Percentiles rank a stretch among this genome's conserved stretches.
phyloP scores from a whole-genome alignment of 2,113 vertebrate genomes.

The Centropus unirufus region DNA sequence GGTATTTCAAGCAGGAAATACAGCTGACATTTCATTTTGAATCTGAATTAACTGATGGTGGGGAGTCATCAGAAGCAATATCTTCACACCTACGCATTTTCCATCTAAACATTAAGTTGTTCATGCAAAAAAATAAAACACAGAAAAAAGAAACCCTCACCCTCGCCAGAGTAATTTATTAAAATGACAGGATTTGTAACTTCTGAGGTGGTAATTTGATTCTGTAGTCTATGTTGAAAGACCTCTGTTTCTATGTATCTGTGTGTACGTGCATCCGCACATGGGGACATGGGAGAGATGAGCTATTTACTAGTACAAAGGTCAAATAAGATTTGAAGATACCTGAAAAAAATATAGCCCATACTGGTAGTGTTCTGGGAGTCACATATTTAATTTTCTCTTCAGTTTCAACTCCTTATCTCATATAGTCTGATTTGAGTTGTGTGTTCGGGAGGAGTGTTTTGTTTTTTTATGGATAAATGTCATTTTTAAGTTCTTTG shows the following conservation, averaged over 20 bases:
- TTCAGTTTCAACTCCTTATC: not conserved
- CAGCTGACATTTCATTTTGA: not conserved
- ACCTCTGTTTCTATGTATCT: not conserved
- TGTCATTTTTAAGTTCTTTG: not conserved
- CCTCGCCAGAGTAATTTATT: not conserved
- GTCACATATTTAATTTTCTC: not conserved
- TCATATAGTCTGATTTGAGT: not conserved
- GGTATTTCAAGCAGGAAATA: not conserved
- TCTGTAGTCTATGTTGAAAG: not conserved
- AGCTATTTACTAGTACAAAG: not conserved
- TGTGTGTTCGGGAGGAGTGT: accelerated
- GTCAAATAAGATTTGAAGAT: not conserved
- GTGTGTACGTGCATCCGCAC: accelerated
- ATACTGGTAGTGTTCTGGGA: not conserved
- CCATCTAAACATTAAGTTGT: not conserved
- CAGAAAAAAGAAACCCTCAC: not conserved
- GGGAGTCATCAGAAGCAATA: not conserved
- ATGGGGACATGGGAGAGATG: accelerated
- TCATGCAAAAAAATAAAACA: not conserved
- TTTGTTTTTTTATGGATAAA: not conserved
- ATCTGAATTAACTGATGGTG: not conserved
- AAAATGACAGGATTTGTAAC: not conserved
- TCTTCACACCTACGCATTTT: not conserved
- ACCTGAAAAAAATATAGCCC: not conserved
- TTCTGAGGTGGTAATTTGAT: not conserved